phyloP scores from a whole-genome alignment of 2,888 invertebrate species.

The Pollenia griseotomentosa region DNA sequence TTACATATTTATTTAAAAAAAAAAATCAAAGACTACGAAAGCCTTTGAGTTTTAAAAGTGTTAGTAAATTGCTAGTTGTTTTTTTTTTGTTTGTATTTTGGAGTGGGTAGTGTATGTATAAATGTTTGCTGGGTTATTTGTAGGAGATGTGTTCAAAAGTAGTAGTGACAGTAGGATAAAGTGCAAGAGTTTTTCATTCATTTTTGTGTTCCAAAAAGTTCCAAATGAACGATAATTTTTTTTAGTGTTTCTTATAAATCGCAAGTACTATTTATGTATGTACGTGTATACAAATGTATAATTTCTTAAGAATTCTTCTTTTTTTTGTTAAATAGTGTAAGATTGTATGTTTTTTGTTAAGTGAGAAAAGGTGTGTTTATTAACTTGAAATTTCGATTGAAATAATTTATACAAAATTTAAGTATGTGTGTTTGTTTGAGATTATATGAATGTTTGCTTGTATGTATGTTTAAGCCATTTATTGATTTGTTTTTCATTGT shows the following conservation, averaged over 20 bases:
- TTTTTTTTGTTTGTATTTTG: slow-evolving; percentile 10
- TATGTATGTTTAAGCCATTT: slow-evolving; percentile 53
- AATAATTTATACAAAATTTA: slow-evolving; percentile 5
- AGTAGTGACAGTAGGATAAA: slow-evolving; percentile 43
- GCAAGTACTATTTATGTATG: slow-evolving; percentile 8
- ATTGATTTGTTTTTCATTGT: slow-evolving; percentile 51
- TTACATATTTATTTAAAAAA: slow-evolving; percentile 14
- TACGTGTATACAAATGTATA: slow-evolving; percentile 9
- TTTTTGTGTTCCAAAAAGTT: slow-evolving; percentile 7
- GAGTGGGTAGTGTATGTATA: slow-evolving; percentile 53
- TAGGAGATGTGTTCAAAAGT: slow-evolving; percentile 45
- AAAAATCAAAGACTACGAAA: slow-evolving; percentile 42
- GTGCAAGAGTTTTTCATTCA: slow-evolving; percentile 57
- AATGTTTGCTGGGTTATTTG: slow-evolving; percentile 52
- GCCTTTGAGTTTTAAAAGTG: slow-evolving; percentile 34
- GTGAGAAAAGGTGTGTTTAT: slow-evolving; percentile 17
- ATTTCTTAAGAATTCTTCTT: slow-evolving; percentile 5
- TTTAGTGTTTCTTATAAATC: slow-evolving; percentile 11
- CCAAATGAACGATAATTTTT: slow-evolving; percentile 2
- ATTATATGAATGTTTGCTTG: neutral
- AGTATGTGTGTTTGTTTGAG: neutral
- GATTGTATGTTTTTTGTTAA: slow-evolving; percentile 17
- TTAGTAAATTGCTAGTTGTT: slow-evolving; percentile 52
- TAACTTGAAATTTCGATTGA: slow-evolving; percentile 6
- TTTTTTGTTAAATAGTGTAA: slow-evolving; percentile 17